Evolutionary conservation across 2,113 vertebrate species (phyloP).

Genomic region (Pavo muticus): DNA sequence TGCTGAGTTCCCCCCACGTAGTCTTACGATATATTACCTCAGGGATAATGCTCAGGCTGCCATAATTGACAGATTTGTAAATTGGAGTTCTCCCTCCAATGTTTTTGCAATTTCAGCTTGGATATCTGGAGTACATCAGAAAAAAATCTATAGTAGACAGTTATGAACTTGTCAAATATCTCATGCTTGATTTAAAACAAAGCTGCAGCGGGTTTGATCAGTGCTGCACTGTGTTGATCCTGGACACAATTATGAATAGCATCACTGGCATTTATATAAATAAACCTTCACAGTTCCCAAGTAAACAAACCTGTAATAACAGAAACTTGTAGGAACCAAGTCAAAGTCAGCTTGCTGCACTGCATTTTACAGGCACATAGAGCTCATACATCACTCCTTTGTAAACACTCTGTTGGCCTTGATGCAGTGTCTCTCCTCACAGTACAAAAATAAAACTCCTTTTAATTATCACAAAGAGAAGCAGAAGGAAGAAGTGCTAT

Average conservation of each 20-base stretch:
- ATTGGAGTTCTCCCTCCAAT: neutral
- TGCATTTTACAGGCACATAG: neutral
- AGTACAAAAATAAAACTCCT: slow-evolving; percentile 24
- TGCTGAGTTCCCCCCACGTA: neutral
- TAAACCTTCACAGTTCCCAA: neutral
- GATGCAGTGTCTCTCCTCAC: slow-evolving; percentile 22
- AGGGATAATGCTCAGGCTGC: neutral
- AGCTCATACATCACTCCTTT: neutral
- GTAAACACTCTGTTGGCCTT: slow-evolving; percentile 41
- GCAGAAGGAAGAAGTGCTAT: slow-evolving; percentile 18
- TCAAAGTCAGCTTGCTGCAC: neutral
- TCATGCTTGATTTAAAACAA: slow-evolving; percentile 11
- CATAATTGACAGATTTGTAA: slow-evolving; percentile 30
- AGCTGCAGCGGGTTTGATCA: neutral
- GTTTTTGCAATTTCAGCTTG: slow-evolving; percentile 4
- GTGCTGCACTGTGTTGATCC: neutral
- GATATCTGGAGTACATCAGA: slow-evolving; percentile 5
- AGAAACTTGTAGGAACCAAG: neutral
- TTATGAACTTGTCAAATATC: neutral
- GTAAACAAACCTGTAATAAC: neutral
- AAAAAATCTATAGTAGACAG: slow-evolving; percentile 25
- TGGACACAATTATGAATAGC: neutral
- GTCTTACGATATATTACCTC: slow-evolving; percentile 19
- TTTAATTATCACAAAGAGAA: slow-evolving; percentile 49
- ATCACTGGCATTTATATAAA: neutral